Percentiles rank a stretch among this genome's conserved stretches.
Evolutionary conservation across 1,140 invertebrate genomes (phyloP).

Genomic region (Lordiphosa clarofinis): DNA sequence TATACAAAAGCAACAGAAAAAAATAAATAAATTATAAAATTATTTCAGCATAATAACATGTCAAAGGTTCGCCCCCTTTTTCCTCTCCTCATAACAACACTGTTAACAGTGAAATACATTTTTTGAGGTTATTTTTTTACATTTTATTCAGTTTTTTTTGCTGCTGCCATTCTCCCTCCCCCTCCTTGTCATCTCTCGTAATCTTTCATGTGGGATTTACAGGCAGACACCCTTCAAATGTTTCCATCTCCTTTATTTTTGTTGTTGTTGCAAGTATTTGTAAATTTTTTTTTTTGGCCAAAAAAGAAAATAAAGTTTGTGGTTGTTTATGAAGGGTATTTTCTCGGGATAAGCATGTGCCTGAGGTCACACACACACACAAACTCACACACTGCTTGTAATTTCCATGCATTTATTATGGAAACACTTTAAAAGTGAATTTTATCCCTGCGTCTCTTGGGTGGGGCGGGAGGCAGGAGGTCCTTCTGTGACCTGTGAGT

Average conservation of each 20-base stretch:
- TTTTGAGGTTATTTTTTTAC: slow-evolving; percentile 50
- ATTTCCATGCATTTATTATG: slow-evolving; percentile 55
- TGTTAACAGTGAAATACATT: slow-evolving; percentile 29
- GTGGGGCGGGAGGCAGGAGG: neutral
- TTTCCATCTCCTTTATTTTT: slow-evolving; percentile 45
- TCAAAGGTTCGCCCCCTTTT: slow-evolving; percentile 13
- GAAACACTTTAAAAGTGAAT: slow-evolving; percentile 58
- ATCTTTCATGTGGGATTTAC: slow-evolving; percentile 56
- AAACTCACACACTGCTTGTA: slow-evolving; percentile 13
- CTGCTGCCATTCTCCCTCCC: too few relatives aligned
- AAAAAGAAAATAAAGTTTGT: slow-evolving; percentile 1
- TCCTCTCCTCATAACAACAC: slow-evolving; percentile 4
- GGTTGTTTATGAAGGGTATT: slow-evolving; percentile 38
- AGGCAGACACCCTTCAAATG: slow-evolving; percentile 43
- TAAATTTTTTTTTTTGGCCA: slow-evolving; percentile 55
- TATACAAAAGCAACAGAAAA: slow-evolving; percentile 9
- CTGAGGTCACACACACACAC: slow-evolving; percentile 12
- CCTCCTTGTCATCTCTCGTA: slow-evolving; percentile 19
- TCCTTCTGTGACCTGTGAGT: slow-evolving; percentile 34
- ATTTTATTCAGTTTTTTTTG: slow-evolving; percentile 51
- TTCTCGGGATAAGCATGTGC: slow-evolving; percentile 1
- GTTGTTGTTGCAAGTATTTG: slow-evolving; percentile 46
- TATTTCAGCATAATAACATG: slow-evolving; percentile 66
- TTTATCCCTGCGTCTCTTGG: slow-evolving; percentile 7
- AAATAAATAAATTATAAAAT: slow-evolving; percentile 73